Evolutionary conservation across 2,888 invertebrate genomes (phyloP).

Genomic region (Geophilus truncorum): DNA sequence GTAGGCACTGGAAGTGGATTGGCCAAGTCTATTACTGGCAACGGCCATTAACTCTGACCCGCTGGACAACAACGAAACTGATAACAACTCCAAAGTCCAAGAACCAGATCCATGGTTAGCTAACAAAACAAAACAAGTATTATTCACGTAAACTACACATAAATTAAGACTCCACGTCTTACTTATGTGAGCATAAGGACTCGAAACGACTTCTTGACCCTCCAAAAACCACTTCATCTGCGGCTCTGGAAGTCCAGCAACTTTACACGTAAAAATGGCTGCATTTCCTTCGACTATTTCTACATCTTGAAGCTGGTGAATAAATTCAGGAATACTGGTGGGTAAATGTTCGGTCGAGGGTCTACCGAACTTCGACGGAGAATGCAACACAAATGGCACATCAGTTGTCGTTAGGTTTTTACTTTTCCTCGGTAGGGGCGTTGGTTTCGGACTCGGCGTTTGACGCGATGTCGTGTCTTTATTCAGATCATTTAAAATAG

Average conservation of each 20-base stretch:
- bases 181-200: not conserved
- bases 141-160: too few species aligned
- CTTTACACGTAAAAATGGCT: slow-evolving; percentile 47
- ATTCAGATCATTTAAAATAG: slow-evolving; percentile 71
- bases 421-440: slow-evolving; percentile 24
- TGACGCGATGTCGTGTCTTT: slow-evolving; percentile 37
- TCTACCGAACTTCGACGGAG: not conserved
- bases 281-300: slow-evolving; percentile 46
- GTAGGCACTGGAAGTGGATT: slow-evolving; percentile 32
- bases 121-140: too few species aligned
- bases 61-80: not conserved
- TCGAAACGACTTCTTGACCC: slow-evolving; percentile 38
- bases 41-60: slow-evolving; percentile 20
- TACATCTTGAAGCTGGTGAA: slow-evolving; percentile 47
- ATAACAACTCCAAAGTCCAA: slow-evolving; percentile 30
- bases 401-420: not conserved
- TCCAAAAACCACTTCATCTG: slow-evolving; percentile 51
- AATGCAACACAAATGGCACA: slow-evolving; percentile 1
- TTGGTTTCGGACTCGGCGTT: slow-evolving; percentile 14
- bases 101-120: slow-evolving; percentile 39
- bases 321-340: not conserved
- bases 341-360: not conserved
- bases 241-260: slow-evolving; percentile 53
- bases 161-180: too few species aligned
- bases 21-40: slow-evolving; percentile 37